A percentile compares a stretch with the other conserved stretches of the same genome.
These are phyloP conservation scores for Dromius quadrimaculatus DNA, from an alignment of 2,888 invertebrate genomes.

Conservation along the genomic window DNA sequence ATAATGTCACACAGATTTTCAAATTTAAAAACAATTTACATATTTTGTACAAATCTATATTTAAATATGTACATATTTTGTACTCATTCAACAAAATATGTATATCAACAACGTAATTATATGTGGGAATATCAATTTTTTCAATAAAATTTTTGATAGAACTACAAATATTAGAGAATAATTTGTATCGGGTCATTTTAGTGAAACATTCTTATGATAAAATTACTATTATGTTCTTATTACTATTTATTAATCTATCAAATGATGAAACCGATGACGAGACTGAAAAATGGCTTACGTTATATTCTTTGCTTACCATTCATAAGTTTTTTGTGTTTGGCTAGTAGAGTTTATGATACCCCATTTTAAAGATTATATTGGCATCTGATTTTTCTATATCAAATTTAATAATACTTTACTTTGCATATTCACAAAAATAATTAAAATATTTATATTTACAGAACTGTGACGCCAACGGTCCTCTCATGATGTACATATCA, in stretches of 20 bases:
- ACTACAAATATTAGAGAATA: too few relatives aligned
- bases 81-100: too few relatives aligned
- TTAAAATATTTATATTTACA: slow-evolving; percentile 61
- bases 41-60: too few relatives aligned
- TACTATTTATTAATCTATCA: slow-evolving; percentile 48
- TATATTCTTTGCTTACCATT: neutral
- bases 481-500: slow-evolving; percentile 99
- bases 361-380: slow-evolving; percentile 2
- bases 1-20: too few relatives aligned
- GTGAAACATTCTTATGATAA: slow-evolving; percentile 2
- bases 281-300: slow-evolving; percentile 2
- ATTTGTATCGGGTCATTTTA: too few relatives aligned
- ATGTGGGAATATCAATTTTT: too few relatives aligned
- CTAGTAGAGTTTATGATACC: neutral
- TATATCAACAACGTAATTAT: too few relatives aligned
- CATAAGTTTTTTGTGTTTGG: slow-evolving; percentile 1
- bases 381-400: slow-evolving; percentile 11
- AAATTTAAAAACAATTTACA: too few relatives aligned
- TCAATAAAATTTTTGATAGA: too few relatives aligned
- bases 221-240: slow-evolving; percentile 1
- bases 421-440: neutral
- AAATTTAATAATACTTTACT: neutral
- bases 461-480: slow-evolving; percentile 96
- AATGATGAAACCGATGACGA: slow-evolving; percentile 29
- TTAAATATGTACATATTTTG: too few relatives aligned